Base-by-base conservation (phyloP, 2,113 vertebrate species). In the Pseudois nayaur region DNA sequence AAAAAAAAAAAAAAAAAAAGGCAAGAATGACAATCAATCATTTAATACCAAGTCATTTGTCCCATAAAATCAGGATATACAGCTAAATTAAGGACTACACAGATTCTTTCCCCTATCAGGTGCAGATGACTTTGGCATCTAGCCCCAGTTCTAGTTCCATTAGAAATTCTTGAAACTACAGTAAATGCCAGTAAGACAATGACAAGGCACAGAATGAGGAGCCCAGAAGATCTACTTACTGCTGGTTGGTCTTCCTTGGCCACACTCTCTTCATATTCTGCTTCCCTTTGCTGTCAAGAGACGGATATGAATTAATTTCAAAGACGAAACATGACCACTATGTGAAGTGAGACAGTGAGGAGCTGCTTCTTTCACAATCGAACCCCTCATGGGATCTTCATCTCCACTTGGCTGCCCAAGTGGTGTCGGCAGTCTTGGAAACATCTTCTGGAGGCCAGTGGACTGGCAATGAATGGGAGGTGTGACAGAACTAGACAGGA, bases 221-320 rank as follows among this genome's bases (percentile, higher is more conserved):
- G 45, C 33, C 19, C 79, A 1, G 62, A 8, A 14, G 5, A 17
- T 74, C 21, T 54, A 98, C 99, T 99, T 98, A 99, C 99, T 99
- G 99, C 99, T 52, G 99, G 99, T 43, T 98, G 99, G 3, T 99
- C 99, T 95, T 99, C 99, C 97, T 99, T 99, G 10, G 99, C 99
- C 98, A 99, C 94, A 40, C 99, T 99, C 95, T 99, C 99, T 97
- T 99, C 99, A 90, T 99, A 99, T 94, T 99, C 99, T 23, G 99
- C 99, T 97, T 99, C 99, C 92, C 99, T 98, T 98, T 99, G 99
- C 99, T 99, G 97, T 62, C 92, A 94, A 81, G 50, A 89, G 78
- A 91, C 3, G 79, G 19, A 97, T 52, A 55, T 43, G 12, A 3
- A 59, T 98, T 89, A 97, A 93, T 13, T 81, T 6, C 8, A 87